Conservation (phyloP, 2,797 vertebrate species). For the Periophthalmus magnuspinnatus region DNA sequence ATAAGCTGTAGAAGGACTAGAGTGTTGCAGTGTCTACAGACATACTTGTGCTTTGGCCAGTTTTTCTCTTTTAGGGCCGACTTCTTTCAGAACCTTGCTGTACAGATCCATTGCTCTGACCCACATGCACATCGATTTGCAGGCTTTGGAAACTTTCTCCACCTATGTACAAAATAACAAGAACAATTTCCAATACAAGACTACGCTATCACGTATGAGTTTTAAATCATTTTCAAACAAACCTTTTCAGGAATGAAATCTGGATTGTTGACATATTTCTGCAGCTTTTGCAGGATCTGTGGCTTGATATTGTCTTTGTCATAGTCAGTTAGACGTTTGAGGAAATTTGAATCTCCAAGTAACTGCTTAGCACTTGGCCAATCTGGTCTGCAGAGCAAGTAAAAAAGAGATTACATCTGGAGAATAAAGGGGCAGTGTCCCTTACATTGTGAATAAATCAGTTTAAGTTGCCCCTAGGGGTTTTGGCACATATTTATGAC, state of each 20-base stretch:
- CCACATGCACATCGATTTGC: constrained; percentile 88
- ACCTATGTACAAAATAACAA: constrained; percentile 48
- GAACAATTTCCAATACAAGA: background rate
- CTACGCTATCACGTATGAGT: background rate
- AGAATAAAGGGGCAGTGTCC: background rate
- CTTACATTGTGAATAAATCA: background rate
- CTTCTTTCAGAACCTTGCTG: constrained; percentile 81
- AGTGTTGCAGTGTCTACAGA: background rate
- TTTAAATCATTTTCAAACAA: constrained; percentile 31
- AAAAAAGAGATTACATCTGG: constrained; percentile 8
- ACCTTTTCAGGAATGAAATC: constrained; percentile 85
- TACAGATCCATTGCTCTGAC: constrained; percentile 86
- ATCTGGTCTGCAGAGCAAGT: constrained; percentile 72
- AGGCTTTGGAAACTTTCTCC: constrained; percentile 85
- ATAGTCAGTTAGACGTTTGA: constrained; percentile 80
- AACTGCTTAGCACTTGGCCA: constrained; percentile 84
- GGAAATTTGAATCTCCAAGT: constrained; percentile 83
- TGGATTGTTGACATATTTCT: constrained; percentile 83
- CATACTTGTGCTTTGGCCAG: constrained; percentile 79
- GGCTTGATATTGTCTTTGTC: constrained; percentile 86
- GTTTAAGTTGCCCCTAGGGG: background rate
- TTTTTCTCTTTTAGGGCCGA: constrained; percentile 83
- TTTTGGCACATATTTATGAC: background rate
- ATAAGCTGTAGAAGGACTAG: background rate
- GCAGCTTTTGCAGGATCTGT: constrained; percentile 79